Evolutionary conservation across 1,140 invertebrate genomes (phyloP).

Genomic region (Andrena cerasifolii): DNA sequence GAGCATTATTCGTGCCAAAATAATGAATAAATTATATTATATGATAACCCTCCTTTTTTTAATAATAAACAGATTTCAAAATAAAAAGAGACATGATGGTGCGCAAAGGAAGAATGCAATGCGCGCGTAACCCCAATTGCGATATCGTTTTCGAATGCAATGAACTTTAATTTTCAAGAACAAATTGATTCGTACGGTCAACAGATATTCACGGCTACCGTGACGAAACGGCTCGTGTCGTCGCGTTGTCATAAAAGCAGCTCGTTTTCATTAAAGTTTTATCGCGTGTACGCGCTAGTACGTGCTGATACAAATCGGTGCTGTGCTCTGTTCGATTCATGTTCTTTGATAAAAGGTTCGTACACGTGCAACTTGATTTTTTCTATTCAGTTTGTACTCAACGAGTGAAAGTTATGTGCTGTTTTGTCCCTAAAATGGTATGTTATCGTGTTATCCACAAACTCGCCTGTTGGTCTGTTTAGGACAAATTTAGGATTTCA

Average conservation of each 20-base stretch:
- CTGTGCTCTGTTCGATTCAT: background rate
- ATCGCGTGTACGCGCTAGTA: conserved; percentile 3
- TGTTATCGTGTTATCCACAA: no score
- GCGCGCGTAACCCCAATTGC: background rate
- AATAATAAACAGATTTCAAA: background rate
- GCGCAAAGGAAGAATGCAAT: background rate
- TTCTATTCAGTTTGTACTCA: no score
- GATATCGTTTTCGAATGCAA: conserved; percentile 29
- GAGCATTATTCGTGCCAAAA: no score
- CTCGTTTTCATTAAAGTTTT: conserved; percentile 29
- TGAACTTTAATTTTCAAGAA: conserved; percentile 22
- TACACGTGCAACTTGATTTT: background rate
- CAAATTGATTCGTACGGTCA: background rate
- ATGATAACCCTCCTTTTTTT: background rate
- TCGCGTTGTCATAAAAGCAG: conserved; percentile 41
- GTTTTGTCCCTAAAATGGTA: no score
- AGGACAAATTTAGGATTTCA: no score
- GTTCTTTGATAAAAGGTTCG: background rate
- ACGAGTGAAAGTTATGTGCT: background rate
- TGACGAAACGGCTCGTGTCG: background rate
- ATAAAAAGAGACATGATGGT: background rate
- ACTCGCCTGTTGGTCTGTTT: no score
- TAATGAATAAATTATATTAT: no score
- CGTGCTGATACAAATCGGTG: conserved; percentile 6
- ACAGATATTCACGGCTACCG: conserved; percentile 42